phyloP scores from a whole-genome alignment of 2,888 invertebrate genomes.

The Hesperia comma region DNA sequence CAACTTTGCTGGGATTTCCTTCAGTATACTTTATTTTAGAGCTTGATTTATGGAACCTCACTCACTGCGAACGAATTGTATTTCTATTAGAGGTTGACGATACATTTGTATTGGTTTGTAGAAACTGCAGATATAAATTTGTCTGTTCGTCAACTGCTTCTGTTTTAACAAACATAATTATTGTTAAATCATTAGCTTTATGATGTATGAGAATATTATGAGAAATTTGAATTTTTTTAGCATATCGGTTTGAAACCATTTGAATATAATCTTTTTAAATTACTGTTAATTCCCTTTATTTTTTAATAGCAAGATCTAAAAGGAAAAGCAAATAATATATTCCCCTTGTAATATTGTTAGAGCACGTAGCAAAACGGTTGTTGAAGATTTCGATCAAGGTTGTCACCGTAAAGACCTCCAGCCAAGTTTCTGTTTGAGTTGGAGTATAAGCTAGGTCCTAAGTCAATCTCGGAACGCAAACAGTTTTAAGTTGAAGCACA shows the following conservation, averaged over 20 bases:
- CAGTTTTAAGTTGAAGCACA: conserved; percentile 29
- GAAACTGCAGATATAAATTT: too few relatives aligned
- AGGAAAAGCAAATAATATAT: too few relatives aligned
- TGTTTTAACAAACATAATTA: too few relatives aligned
- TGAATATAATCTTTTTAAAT: too few relatives aligned
- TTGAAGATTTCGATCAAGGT: background rate
- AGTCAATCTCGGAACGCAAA: conserved; percentile 29
- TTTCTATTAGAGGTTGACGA: background rate
- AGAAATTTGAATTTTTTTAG: too few relatives aligned
- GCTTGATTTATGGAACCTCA: background rate
- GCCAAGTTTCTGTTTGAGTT: conserved; percentile 21
- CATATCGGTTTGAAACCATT: too few relatives aligned
- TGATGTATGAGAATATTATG: too few relatives aligned
- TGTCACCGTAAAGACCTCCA: conserved; percentile 5
- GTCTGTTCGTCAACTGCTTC: too few relatives aligned
- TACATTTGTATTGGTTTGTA: background rate
- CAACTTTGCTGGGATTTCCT: conserved; percentile 4
- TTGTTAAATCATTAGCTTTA: too few relatives aligned
- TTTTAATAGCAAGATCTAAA: too few relatives aligned
- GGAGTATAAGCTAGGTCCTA: conserved; percentile 18
- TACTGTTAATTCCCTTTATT: too few relatives aligned
- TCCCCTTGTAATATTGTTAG: background rate
- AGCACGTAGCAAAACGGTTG: background rate
- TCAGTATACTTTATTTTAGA: conserved; percentile 13
- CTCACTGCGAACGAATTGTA: background rate